These are phyloP conservation scores for Deroplatys truncata DNA, from an alignment of 2,888 invertebrate species.

Conservation along the genomic window DNA sequence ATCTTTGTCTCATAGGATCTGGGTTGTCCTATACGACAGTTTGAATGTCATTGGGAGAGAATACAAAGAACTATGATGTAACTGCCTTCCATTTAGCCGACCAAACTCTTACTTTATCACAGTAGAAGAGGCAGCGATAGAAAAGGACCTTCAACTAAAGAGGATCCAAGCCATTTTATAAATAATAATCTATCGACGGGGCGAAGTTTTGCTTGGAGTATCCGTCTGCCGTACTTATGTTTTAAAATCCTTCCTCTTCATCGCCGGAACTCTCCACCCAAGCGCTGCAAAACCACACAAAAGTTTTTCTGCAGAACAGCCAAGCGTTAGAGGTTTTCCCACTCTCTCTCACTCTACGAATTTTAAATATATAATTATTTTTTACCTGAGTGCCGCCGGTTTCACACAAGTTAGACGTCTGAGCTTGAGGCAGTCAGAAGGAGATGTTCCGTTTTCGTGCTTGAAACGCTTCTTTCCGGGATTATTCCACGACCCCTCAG, in stretches of 20 bases:
- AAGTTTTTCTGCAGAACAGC: background rate
- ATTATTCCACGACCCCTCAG: conserved; percentile 19
- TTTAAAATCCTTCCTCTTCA: background rate
- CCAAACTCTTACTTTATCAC: too few relatives aligned
- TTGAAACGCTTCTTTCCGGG: conserved; percentile 27
- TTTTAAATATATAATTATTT: background rate
- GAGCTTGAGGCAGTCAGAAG: background rate
- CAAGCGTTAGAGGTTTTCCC: background rate
- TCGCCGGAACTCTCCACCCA: background rate
- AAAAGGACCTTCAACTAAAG: background rate
- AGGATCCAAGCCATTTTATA: background rate
- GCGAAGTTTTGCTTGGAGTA: background rate
- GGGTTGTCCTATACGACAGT: too few relatives aligned
- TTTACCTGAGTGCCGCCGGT: background rate
- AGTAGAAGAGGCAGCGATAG: too few relatives aligned
- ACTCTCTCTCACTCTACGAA: background rate
- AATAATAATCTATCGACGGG: background rate
- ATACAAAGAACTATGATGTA: too few relatives aligned
- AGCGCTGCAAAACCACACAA: background rate
- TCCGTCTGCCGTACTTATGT: background rate
- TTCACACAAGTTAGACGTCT: background rate
- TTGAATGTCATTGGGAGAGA: too few relatives aligned
- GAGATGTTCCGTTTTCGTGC: background rate
- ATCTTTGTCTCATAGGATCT: too few relatives aligned
- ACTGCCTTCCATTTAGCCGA: too few relatives aligned